A percentile compares a stretch with the other conserved stretches of the same genome.
Evolutionary conservation across 2,113 vertebrate species (phyloP).

Genomic region (Astatoreochromis straeleni): DNA sequence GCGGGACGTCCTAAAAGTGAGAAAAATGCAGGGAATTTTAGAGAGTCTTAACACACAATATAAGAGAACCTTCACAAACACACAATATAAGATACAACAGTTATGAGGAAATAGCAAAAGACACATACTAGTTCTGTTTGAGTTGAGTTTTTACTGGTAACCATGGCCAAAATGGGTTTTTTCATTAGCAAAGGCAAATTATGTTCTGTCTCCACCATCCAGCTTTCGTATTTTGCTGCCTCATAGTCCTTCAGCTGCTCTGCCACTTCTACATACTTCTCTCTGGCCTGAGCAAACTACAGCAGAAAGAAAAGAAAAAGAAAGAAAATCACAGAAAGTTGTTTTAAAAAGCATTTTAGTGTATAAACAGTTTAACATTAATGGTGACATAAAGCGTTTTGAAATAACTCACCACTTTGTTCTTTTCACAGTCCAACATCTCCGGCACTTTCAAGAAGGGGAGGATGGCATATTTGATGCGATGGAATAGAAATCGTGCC

Average conservation of each 20-base stretch:
- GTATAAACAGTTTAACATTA: neutral
- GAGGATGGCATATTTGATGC: slow-evolving; percentile 77
- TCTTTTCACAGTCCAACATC: slow-evolving; percentile 71
- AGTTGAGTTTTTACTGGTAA: neutral
- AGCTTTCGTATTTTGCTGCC: slow-evolving; percentile 68
- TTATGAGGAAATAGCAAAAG: neutral
- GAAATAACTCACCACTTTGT: slow-evolving; percentile 63
- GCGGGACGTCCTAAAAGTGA: neutral
- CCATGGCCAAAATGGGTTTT: slow-evolving; percentile 68
- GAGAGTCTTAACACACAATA: neutral
- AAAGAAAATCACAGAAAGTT: neutral
- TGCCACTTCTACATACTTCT: slow-evolving; percentile 76
- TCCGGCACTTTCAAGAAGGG: slow-evolving; percentile 78
- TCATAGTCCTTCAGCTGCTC: slow-evolving; percentile 77
- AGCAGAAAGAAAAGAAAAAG: neutral
- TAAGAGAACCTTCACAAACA: neutral
- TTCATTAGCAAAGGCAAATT: slow-evolving; percentile 74
- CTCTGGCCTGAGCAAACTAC: slow-evolving; percentile 71
- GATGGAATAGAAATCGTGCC: slow-evolving; percentile 76
- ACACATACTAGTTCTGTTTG: slow-evolving; percentile 41
- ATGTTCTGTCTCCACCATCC: slow-evolving; percentile 65
- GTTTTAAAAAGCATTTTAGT: neutral
- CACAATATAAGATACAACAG: neutral
- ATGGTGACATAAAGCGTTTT: neutral
- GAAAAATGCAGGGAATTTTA: neutral